Evolutionary conservation across 2,888 invertebrate genomes (phyloP), one percentile per base, ranked within the genome.

Genomic region (Orchesella flavescens): DNA sequence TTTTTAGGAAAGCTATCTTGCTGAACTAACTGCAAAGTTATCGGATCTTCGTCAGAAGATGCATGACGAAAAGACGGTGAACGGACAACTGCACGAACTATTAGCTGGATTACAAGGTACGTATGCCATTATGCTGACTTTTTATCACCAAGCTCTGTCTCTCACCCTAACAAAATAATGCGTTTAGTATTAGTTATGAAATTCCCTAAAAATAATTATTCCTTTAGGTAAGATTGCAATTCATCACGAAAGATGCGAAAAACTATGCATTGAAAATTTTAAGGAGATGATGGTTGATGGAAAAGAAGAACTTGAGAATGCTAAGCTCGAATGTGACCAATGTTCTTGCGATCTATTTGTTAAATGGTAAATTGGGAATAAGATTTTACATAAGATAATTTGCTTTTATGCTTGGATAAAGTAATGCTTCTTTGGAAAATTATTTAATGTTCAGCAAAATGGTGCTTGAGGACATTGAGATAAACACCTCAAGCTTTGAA

Each of bases 1-100:
- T 34, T 34, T 34, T 34, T 34, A 94, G 94, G 93, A 92, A 21
- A 74, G 23, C 34, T 69, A 75, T 59, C 19, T 63, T 10, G 23
- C 55, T 10, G 55, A 57, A 5, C 44, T 80, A n/a, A n/a, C 21
- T 2, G 0, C 21, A 49, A 73, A 65, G 44, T n/a, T 73, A 4
- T 9, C 19, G 0, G 72, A 80, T 15, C 15, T 80, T 1, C 49
- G 63, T 0, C 44, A 73, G 17, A 66, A 73, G 19, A 43, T 73
- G 3, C 13, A 10, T 5, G 73, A 73, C 7, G 72, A 80, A n/a
- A 73, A 73, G 19, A 10, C n/a, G 2, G 9, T 73, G 12, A 65
- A 19, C n/a, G 66, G 43, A 0, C 43, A 73, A 21, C 23, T 80
- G n/a, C 55, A 72, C 12, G 73, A 73, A 23, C 53, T 73, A 46